phyloP scores from a whole-genome alignment of 2,888 invertebrate genomes.

The Monoplex corrugatus region DNA sequence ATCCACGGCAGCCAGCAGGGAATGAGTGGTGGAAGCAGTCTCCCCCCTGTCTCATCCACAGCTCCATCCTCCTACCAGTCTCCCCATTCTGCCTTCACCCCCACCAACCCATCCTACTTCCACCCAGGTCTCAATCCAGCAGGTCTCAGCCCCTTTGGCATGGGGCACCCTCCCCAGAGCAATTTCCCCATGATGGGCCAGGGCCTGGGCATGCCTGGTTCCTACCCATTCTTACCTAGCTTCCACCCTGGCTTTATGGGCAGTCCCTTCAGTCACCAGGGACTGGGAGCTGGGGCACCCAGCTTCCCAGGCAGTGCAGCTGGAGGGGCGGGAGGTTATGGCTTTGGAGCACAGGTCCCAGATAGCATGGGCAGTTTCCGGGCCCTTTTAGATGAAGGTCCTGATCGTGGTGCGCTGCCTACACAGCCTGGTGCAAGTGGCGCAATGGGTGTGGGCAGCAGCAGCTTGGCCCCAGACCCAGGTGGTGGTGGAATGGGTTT shows the following conservation, averaged over 20 bases:
- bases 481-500: neutral
- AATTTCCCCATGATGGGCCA: constrained; percentile 52
- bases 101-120: constrained; percentile 44
- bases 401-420: constrained; percentile 3
- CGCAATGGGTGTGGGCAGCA: neutral
- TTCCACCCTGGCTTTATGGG: constrained; percentile 51
- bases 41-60: constrained; percentile 33
- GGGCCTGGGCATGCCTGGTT: constrained; percentile 57
- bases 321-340: neutral
- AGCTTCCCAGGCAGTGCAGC: neutral
- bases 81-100: constrained; percentile 45
- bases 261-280: constrained; percentile 30
- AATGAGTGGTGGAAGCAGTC: neutral
- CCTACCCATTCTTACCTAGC: constrained; percentile 50
- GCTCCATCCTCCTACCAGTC: constrained; percentile 42
- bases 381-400: constrained; percentile 39
- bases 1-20: constrained; percentile 1
- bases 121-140: constrained; percentile 41
- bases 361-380: constrained; percentile 47
- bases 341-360: neutral
- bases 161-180: constrained; percentile 41
- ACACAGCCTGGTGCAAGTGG: neutral
- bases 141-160: constrained; percentile 24
- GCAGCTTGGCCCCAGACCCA: neutral
- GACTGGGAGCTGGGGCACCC: neutral